Evolutionary conservation across 2,113 vertebrate species (phyloP).

Genomic region (Ramphastos sulfuratus): DNA sequence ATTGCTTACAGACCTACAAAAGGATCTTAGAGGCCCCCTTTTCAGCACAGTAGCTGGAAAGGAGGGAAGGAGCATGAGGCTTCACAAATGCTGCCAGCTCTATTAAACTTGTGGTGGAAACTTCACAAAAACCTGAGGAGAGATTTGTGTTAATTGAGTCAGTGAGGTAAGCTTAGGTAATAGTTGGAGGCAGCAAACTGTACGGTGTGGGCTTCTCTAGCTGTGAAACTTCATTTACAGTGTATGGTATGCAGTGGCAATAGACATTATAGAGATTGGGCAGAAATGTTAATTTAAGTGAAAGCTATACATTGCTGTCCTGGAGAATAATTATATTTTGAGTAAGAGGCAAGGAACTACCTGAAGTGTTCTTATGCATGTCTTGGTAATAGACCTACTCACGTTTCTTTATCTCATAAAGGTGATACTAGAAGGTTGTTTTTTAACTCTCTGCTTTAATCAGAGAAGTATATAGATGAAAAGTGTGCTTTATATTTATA

Average conservation of each 20-base stretch:
- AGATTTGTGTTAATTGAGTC: neutral
- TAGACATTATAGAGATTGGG: neutral
- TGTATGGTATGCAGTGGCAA: neutral
- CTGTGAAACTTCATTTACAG: neutral
- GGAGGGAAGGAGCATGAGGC: constrained; percentile 23
- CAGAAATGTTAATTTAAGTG: neutral
- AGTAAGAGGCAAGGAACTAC: neutral
- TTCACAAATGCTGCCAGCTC: constrained; percentile 47
- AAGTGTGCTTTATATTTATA: neutral
- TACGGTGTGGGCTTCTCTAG: neutral
- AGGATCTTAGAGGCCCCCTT: constrained; percentile 33
- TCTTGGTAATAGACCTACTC: neutral
- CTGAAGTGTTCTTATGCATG: neutral
- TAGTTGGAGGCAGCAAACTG: neutral
- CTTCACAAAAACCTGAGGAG: constrained; percentile 24
- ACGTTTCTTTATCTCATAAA: neutral
- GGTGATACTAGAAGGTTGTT: neutral
- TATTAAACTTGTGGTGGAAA: neutral
- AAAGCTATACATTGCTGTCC: neutral
- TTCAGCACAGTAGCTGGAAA: constrained; percentile 50
- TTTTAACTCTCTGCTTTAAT: neutral
- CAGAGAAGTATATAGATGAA: neutral
- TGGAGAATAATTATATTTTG: neutral
- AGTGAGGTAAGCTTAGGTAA: neutral
- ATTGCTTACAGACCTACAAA: constrained; percentile 53